Evolutionary conservation across 2,797 vertebrate genomes (phyloP).

Genomic region (Crenichthys baileyi): DNA sequence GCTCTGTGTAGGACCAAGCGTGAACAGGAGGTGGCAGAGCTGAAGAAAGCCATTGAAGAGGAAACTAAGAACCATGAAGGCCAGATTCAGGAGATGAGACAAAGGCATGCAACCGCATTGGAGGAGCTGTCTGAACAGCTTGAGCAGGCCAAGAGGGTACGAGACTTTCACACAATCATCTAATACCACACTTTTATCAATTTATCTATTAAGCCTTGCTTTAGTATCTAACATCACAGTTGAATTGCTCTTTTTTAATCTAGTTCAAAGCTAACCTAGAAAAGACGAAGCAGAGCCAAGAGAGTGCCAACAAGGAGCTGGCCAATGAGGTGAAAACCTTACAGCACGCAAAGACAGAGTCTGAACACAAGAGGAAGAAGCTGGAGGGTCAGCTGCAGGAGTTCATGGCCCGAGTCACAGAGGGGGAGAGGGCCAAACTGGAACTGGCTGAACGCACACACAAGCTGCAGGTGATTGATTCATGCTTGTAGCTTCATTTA

Average conservation of each 20-base stretch:
- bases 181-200: neutral
- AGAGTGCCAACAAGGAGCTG: constrained; percentile 95
- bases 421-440: constrained; percentile 88
- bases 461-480: constrained; percentile 87
- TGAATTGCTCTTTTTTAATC: neutral
- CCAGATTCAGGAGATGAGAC: constrained; percentile 96
- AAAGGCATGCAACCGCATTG: constrained; percentile 87
- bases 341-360: constrained; percentile 92
- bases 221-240: neutral
- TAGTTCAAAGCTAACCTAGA: constrained; percentile 97
- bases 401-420: constrained; percentile 86
- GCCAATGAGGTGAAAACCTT: constrained; percentile 90
- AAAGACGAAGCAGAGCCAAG: constrained; percentile 96
- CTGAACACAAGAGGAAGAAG: constrained; percentile 97
- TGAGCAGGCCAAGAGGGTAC: constrained; percentile 96
- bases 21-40: constrained; percentile 95
- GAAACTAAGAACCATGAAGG: constrained; percentile 94
- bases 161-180: neutral
- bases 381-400: constrained; percentile 95
- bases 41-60: constrained; percentile 97
- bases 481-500: neutral
- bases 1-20: constrained; percentile 87
- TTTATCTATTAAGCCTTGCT: neutral
- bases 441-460: constrained; percentile 89
- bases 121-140: constrained; percentile 97